Conservation (phyloP, 2,888 invertebrate species). For the Macrophya alboannulata region DNA sequence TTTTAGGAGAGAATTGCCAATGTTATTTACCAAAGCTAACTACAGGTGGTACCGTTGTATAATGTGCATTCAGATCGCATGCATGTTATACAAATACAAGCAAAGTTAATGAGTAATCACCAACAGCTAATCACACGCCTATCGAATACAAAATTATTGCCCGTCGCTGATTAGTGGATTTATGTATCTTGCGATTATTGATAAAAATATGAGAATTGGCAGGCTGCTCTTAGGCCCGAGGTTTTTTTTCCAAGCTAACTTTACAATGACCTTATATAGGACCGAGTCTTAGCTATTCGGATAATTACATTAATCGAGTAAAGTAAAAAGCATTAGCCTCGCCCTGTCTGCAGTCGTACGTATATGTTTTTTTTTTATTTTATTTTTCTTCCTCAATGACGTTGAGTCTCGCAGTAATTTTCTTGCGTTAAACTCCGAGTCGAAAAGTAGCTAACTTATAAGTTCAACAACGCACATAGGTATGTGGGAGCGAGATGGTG, state of each 20-base stretch:
- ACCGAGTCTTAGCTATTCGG: background rate
- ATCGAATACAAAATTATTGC: background rate
- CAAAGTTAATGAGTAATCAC: too few species aligned
- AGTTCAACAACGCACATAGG: background rate
- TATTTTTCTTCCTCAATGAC: background rate
- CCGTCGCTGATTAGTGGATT: background rate
- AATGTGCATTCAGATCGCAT: too few species aligned
- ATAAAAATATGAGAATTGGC: too few species aligned
- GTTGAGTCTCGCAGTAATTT: background rate
- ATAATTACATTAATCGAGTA: background rate
- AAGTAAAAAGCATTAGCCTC: slow-evolving; percentile 16
- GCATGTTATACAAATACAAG: too few species aligned
- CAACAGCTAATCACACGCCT: too few species aligned
- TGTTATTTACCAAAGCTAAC: too few species aligned
- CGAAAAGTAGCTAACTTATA: slow-evolving; percentile 15
- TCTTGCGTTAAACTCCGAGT: slow-evolving; percentile 7
- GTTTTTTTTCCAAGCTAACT: background rate
- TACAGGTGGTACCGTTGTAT: too few species aligned
- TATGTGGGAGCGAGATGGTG: slow-evolving; percentile 5
- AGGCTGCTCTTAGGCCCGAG: background rate
- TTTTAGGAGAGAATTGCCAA: too few species aligned
- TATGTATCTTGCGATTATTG: background rate
- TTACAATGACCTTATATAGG: background rate
- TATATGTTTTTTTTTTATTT: background rate
- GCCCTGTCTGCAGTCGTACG: background rate